A percentile compares a stretch with the other conserved stretches of the same genome.
Evolutionary conservation across 2,888 invertebrate genomes (phyloP).

Genomic region (Tryphoninae sp.): DNA sequence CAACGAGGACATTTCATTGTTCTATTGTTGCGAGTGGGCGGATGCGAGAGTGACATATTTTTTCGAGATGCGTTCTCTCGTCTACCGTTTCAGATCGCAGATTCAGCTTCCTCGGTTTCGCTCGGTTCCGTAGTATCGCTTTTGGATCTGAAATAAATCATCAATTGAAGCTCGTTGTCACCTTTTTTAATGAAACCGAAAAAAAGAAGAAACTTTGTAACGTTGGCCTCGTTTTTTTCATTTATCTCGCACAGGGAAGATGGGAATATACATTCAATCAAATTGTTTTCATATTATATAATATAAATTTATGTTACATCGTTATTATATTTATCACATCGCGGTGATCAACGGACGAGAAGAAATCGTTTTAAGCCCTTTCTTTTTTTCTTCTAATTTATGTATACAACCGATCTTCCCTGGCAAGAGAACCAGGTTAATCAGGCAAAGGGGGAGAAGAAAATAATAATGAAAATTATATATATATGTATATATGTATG

Average conservation of each 20-base stretch:
- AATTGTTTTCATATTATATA: constrained; percentile 61
- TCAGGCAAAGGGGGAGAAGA: constrained; percentile 48
- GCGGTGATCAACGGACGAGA: constrained; percentile 56
- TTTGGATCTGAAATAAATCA: constrained; percentile 81
- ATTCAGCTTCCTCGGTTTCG: constrained; percentile 77
- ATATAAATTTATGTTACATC: constrained; percentile 62
- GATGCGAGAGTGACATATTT: constrained; percentile 31
- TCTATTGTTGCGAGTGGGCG: constrained; percentile 46
- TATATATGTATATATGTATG: constrained; percentile 32
- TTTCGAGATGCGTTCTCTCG: constrained; percentile 8
- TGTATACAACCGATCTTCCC: constrained; percentile 66
- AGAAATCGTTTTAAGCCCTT: constrained; percentile 43
- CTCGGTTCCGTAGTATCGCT: constrained; percentile 78
- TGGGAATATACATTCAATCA: constrained; percentile 60
- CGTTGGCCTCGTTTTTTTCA: constrained; percentile 17
- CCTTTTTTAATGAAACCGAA: constrained; percentile 44
- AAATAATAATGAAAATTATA: constrained; percentile 64
- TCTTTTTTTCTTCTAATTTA: constrained; percentile 21
- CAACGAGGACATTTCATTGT: constrained; percentile 36
- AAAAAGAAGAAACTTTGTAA: constrained; percentile 26
- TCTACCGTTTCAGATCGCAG: constrained; percentile 70
- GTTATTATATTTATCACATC: constrained; percentile 58
- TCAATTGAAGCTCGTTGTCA: constrained; percentile 69
- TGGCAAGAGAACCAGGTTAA: constrained; percentile 47
- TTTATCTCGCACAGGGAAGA: constrained; percentile 60